These are phyloP conservation scores for Pogonus chalceus DNA, from an alignment of 1,140 invertebrate species.

Conservation along the genomic window DNA sequence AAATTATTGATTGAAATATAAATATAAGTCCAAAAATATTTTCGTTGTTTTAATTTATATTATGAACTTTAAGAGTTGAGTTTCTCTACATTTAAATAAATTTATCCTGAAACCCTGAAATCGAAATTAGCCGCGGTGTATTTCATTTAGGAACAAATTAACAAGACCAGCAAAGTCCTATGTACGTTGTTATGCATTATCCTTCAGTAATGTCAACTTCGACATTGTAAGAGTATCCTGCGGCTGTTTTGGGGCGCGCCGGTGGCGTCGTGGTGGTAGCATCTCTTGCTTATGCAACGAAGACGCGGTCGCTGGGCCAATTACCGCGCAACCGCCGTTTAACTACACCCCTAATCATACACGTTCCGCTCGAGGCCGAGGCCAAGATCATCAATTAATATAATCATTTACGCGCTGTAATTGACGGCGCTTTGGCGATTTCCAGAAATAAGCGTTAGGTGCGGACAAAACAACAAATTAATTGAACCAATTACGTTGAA, in stretches of 20 bases:
- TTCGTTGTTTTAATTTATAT: no score
- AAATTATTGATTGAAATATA: no score
- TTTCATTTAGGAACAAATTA: neutral
- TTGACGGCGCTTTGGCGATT: no score
- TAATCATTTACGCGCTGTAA: neutral
- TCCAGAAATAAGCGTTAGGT: no score
- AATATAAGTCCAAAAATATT: no score
- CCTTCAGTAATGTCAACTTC: neutral
- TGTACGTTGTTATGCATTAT: neutral
- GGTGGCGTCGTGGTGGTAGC: neutral
- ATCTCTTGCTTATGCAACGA: neutral
- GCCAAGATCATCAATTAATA: slow-evolving; percentile 1
- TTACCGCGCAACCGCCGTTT: neutral
- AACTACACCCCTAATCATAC: neutral
- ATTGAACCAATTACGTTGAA: no score
- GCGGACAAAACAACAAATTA: no score
- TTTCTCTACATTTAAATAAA: no score
- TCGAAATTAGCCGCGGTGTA: neutral
- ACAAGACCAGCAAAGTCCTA: neutral
- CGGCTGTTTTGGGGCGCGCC: neutral
- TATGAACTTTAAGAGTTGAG: no score
- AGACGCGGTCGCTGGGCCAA: neutral
- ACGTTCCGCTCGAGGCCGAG: neutral
- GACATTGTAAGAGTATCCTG: neutral
- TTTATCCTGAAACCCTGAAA: neutral